Base-by-base conservation (phyloP, 2,888 invertebrate genomes). In the Clusia tigrina region DNA sequence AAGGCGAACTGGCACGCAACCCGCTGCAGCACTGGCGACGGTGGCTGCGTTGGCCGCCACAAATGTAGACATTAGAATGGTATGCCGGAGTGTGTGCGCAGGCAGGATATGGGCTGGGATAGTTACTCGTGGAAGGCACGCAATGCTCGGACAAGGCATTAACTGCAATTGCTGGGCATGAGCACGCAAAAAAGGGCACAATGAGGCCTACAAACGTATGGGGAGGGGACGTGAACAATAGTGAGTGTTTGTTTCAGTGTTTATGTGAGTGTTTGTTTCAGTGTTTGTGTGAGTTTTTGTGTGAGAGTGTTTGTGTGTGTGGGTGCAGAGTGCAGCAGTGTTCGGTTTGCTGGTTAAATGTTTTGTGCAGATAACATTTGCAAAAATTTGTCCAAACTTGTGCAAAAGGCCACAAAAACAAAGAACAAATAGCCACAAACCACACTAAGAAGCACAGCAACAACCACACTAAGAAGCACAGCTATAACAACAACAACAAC, bases 21-120 rank as follows among this genome's bases (percentile, higher is more conserved):
- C 17, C 37, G 17, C 2, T 10, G 58, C 22, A 18, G 23, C 42
- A 52, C 15, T 6, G 15, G 53, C 6, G 18, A 26, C 42, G n/a
- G n/a, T 17, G 72, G 65, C 74, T 74, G 74, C 76, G 70, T 72
- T 69, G 68, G 73, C 69, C 67, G 69, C 74, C 74, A 74, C 74
- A 74, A 74, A 74, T 74, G 77, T 76, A 74, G 74, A 74, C 78
- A 74, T 78, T 74, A 74, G 77, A 55, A 48, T 46, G 17, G 55
- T 42, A 22, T 42, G 48, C 15, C 22, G 48, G n/a, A n/a, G n/a
- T n/a, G n/a, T n/a, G n/a, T n/a, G n/a, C n/a, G n/a, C n/a, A 5
- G 42, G 42, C n/a, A 42, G 42, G 42, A 17, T n/a, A 42, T 6
- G 32, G 32, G 6, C 12, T 12, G 6, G 32, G 6, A 9, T 12